Base-by-base conservation (phyloP, 2,888 invertebrate species). In the Anodontia alba region DNA sequence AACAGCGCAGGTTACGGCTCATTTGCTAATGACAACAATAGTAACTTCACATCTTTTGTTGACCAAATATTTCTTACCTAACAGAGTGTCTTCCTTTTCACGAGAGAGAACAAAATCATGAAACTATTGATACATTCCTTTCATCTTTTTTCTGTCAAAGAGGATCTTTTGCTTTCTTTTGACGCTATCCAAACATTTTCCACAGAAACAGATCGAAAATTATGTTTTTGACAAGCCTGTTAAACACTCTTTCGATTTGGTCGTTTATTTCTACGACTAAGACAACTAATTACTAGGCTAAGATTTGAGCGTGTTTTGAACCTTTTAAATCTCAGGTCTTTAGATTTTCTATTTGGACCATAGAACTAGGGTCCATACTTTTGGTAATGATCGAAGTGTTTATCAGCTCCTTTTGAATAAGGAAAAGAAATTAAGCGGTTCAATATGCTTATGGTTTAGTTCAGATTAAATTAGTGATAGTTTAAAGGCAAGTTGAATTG, bases 391-490 rank as follows among this genome's bases (percentile, higher is more conserved):
- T 62, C 62, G 62, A 62, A 62, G 62, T 62, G 26, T 62, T 62
- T 62, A 62, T 62, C 62, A 62, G 33, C 29, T 62, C 62, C 62
- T 62, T 62, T 62, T 62, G 10, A 62, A 62, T 62, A 12, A 33
- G 23, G 62, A 29, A 62, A 62, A 33, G 62, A 62, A 62, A 62
- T 62, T 62, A 62, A 62, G 62, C 62, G 33, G 33, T 62, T 62
- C 62, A 33, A 62, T 26, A 62, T 62, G 26, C 8, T 62, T 62
- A 62, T 23, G 33, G 33, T 17, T 15, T 29, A 33, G 31, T 62
- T 62, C 62, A 62, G 62, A 33, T 33, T 5, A 62, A 33, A 62
- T n/a, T 20, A 54, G 54, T 26, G 5, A 54, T 26, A 54, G 62
- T 33, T 33, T 62, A 26, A 33, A n/a, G 33, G 33, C 5, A 20